Evolutionary conservation across 2,113 vertebrate genomes (phyloP).

Genomic region (Hippolais icterina): DNA sequence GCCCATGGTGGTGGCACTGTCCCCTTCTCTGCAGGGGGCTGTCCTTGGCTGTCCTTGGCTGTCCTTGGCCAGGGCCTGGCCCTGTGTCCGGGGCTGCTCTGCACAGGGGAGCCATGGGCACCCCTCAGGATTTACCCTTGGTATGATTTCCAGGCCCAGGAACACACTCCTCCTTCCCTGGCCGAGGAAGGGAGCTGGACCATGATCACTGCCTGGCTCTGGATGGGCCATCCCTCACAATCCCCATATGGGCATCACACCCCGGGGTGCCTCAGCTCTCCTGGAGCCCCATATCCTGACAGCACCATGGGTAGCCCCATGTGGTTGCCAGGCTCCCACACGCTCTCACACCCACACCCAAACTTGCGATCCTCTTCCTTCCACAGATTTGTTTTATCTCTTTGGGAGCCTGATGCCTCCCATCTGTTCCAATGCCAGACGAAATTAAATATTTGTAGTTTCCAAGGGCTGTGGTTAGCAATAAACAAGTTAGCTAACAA

Average conservation of each 20-base stretch:
- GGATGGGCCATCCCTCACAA: neutral
- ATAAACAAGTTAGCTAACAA: slow-evolving; percentile 41
- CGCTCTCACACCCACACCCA: neutral
- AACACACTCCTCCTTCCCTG: neutral
- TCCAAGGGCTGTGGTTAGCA: slow-evolving; percentile 59
- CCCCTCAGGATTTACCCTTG: fast-evolving
- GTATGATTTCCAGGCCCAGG: fast-evolving
- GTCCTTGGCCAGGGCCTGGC: fast-evolving
- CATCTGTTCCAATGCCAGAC: slow-evolving; percentile 60
- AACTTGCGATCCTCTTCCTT: neutral
- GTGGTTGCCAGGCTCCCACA: neutral
- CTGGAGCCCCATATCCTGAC: fast-evolving
- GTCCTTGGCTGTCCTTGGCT: neutral
- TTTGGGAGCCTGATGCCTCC: slow-evolving; percentile 56
- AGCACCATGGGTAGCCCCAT: neutral
- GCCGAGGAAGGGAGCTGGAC: neutral
- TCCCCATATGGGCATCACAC: fast-evolving
- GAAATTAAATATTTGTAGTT: slow-evolving; percentile 52
- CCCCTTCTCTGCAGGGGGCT: neutral
- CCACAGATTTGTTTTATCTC: slow-evolving; percentile 60
- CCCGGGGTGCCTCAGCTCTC: neutral
- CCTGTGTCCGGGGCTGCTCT: fast-evolving
- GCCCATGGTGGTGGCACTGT: fast-evolving
- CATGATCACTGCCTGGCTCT: fast-evolving
- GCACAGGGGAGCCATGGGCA: fast-evolving